Percentiles rank a stretch among this genome's conserved stretches.
These are phyloP conservation scores for Gymnocephalus cernua DNA, from an alignment of 2,113 vertebrate species.

Conservation along the genomic window DNA sequence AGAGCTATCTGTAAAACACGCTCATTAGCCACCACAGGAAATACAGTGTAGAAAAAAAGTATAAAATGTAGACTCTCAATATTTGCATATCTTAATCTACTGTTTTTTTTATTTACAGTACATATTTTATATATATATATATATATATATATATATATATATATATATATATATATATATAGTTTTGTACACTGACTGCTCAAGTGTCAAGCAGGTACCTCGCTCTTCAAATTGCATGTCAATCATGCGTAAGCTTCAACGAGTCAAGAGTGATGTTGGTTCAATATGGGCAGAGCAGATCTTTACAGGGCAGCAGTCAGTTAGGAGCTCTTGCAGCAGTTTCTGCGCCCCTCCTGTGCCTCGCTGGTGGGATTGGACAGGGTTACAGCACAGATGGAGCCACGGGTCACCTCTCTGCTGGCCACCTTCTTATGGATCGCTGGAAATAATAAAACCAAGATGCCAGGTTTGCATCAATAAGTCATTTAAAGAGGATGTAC, in stretches of 20 bases:
- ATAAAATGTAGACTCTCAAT: constrained; percentile 17
- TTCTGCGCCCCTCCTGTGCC: constrained; percentile 47
- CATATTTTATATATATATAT: neutral
- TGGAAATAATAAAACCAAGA: constrained; percentile 59
- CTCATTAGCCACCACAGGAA: constrained; percentile 15
- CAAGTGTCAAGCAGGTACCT: constrained; percentile 17
- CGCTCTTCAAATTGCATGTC: neutral
- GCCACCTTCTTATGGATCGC: constrained; percentile 92
- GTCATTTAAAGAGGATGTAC: neutral
- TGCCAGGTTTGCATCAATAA: neutral
- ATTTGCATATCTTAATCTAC: neutral
- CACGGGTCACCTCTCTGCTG: constrained; percentile 88
- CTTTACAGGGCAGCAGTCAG: constrained; percentile 22
- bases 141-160: no score
- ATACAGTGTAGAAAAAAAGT: no score
- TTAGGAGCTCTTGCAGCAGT: constrained; percentile 84
- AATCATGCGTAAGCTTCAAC: constrained; percentile 3
- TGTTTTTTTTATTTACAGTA: constrained; percentile 22
- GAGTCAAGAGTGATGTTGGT: constrained; percentile 15
- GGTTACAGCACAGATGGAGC: constrained; percentile 84
- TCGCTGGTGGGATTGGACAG: constrained; percentile 71
- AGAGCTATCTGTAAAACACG: neutral
- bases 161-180: neutral
- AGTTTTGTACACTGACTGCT: constrained; percentile 7
- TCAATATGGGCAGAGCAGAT: neutral